Evolutionary conservation across 2,888 invertebrate species (phyloP).

Genomic region (Ecdyonurus torrentis): DNA sequence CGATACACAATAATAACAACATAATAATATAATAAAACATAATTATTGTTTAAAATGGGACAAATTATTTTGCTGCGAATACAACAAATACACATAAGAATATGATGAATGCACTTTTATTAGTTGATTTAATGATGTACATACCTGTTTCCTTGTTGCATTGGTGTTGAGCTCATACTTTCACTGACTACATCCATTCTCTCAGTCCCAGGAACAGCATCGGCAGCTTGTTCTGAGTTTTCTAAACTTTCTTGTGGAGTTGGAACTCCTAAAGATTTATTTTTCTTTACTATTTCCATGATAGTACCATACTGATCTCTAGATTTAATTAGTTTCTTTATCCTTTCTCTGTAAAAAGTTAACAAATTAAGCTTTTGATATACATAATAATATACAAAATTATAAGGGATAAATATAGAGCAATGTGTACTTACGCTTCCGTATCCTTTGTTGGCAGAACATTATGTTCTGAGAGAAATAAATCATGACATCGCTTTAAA

Average conservation of each 20-base stretch:
- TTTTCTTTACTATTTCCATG: constrained; percentile 54
- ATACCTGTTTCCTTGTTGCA: neutral
- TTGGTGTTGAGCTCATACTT: neutral
- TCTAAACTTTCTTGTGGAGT: constrained; percentile 22
- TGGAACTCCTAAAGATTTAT: constrained; percentile 35
- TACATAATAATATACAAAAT: too few relatives aligned
- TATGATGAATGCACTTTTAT: too few relatives aligned
- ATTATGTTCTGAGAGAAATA: constrained; percentile 87
- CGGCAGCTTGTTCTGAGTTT: neutral
- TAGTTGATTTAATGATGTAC: too few relatives aligned
- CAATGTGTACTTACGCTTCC: constrained; percentile 45
- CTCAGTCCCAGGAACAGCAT: too few relatives aligned
- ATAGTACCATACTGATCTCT: constrained; percentile 75
- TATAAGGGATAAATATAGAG: too few relatives aligned
- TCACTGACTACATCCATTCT: neutral
- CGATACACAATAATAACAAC: too few relatives aligned
- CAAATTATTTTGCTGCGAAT: too few relatives aligned
- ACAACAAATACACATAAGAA: too few relatives aligned
- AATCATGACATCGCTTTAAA: constrained; percentile 91
- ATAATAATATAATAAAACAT: too few relatives aligned
- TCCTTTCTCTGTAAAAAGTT: constrained; percentile 65
- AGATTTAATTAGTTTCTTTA: constrained; percentile 57
- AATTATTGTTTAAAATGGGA: too few relatives aligned
- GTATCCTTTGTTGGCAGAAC: constrained; percentile 69
- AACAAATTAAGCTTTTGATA: constrained; percentile 2